Evolutionary conservation across 1,140 invertebrate genomes (phyloP).

Genomic region (Lysiphlebus fabarum): DNA sequence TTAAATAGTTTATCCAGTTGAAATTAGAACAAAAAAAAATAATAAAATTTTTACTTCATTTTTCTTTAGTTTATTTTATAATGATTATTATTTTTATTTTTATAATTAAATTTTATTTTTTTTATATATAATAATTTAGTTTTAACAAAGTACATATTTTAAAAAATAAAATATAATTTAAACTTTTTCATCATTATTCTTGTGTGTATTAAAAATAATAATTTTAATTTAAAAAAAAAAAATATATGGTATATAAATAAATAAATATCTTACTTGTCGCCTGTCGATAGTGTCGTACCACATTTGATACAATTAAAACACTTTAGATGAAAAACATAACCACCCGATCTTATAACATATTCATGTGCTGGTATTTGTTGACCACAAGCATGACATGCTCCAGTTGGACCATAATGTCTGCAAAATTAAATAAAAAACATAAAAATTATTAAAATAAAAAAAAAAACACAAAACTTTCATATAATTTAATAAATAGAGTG

Average conservation of each 20-base stretch:
- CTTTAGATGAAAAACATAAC: constrained; percentile 83
- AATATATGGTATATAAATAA: constrained; percentile 6
- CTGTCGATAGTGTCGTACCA: constrained; percentile 77
- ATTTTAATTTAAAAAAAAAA: neutral
- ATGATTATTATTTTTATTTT: too few species aligned
- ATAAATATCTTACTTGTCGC: constrained; percentile 68
- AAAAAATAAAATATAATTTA: too few species aligned
- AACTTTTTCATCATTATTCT: too few species aligned
- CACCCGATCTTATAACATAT: constrained; percentile 80
- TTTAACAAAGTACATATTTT: too few species aligned
- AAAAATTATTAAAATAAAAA: constrained; percentile 15
- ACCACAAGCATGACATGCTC: constrained; percentile 83
- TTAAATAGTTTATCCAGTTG: neutral
- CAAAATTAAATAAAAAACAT: constrained; percentile 41
- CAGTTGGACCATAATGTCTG: constrained; percentile 86
- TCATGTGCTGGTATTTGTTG: constrained; percentile 88
- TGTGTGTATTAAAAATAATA: too few species aligned
- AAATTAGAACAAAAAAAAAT: neutral
- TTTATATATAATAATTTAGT: too few species aligned
- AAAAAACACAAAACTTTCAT: constrained; percentile 12
- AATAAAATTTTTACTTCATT: too few species aligned
- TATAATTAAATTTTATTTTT: too few species aligned
- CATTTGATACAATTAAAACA: constrained; percentile 93
- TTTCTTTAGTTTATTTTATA: too few species aligned
- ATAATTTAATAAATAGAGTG: too few species aligned